Evolutionary conservation across 2,888 invertebrate genomes (phyloP).

Genomic region (Choristoneura rosaceana): DNA sequence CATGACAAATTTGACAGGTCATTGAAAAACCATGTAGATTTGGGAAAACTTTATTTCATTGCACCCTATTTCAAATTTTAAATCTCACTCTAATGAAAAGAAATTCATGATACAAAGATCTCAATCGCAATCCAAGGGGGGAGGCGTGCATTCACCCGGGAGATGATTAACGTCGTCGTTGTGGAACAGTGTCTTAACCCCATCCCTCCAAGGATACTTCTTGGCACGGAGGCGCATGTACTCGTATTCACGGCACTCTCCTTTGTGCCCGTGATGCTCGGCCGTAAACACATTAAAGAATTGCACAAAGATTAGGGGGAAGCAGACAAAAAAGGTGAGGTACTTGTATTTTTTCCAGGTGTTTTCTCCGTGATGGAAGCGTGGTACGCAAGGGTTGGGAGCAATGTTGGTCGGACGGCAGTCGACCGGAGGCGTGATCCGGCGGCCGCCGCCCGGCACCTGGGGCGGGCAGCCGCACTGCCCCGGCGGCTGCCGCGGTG

Average conservation of each 20-base stretch:
- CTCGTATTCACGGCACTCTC: slow-evolving; percentile 86
- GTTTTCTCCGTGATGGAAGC: slow-evolving; percentile 60
- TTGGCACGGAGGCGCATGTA: slow-evolving; percentile 90
- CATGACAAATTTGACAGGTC: slow-evolving; percentile 3
- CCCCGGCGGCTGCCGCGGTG: slow-evolving; percentile 58
- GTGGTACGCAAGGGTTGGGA: slow-evolving; percentile 66
- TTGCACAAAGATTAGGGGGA: slow-evolving; percentile 69
- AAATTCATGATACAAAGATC: neutral
- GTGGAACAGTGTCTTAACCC: slow-evolving; percentile 93
- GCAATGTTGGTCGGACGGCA: slow-evolving; percentile 61
- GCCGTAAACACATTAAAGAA: slow-evolving; percentile 47
- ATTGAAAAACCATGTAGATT: neutral
- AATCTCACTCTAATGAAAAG: neutral
- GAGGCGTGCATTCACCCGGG: slow-evolving; percentile 70
- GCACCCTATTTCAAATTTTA: neutral
- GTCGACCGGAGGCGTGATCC: slow-evolving; percentile 58
- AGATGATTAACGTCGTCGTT: slow-evolving; percentile 89
- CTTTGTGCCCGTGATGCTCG: slow-evolving; percentile 54
- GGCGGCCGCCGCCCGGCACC: slow-evolving; percentile 55
- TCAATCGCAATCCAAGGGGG: slow-evolving; percentile 66
- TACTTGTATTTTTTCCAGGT: slow-evolving; percentile 66
- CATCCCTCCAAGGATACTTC: slow-evolving; percentile 97
- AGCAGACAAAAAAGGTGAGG: slow-evolving; percentile 60
- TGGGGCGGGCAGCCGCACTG: slow-evolving; percentile 56
- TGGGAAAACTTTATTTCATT: neutral